A percentile compares a stretch with the other conserved stretches of the same genome.
Conservation (phyloP, 2,888 invertebrate genomes). For the Cepaea hortensis region DNA sequence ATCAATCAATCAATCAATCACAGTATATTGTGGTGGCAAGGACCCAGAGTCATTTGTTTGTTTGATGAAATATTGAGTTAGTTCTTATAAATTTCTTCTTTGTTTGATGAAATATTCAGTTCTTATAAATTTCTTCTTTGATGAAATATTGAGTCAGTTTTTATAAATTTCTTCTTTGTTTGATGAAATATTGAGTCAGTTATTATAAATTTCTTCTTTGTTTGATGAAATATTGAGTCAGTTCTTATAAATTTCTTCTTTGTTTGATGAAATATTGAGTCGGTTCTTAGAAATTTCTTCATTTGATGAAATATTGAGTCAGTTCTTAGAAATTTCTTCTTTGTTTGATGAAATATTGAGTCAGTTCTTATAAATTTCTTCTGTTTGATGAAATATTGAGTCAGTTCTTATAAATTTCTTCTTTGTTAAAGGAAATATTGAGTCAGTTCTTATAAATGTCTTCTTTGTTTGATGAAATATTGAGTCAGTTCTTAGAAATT, state of each 20-base stretch:
- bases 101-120: not conserved
- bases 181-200: not conserved
- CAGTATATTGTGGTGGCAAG: too few species aligned
- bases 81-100: not conserved
- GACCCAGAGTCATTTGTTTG: too few species aligned
- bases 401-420: not conserved
- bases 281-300: not conserved
- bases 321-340: not conserved
- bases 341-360: not conserved
- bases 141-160: not conserved
- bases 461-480: not conserved
- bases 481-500: not conserved
- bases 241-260: not conserved
- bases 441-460: not conserved
- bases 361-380: not conserved
- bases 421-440: not conserved
- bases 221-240: not conserved
- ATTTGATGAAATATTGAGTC: too few species aligned
- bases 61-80: too few species aligned
- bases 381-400: not conserved
- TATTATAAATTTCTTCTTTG: not conserved
- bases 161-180: not conserved
- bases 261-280: not conserved
- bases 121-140: not conserved
- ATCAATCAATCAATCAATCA: too few species aligned